phyloP scores from a whole-genome alignment of 2,888 invertebrate genomes.

The Hypena proboscidalis region DNA sequence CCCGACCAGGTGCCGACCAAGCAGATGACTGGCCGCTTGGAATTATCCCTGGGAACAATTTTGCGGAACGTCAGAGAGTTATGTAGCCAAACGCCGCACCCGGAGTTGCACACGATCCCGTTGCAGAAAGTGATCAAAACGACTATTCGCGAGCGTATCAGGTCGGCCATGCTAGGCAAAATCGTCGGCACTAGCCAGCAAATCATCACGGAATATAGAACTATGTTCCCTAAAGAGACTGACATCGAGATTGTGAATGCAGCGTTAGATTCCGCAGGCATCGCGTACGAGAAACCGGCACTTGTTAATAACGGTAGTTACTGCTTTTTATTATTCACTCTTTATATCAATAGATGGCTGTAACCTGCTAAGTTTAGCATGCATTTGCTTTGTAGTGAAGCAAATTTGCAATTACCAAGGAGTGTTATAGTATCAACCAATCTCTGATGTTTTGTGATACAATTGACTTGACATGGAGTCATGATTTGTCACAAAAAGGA shows the following conservation, averaged over 20 bases:
- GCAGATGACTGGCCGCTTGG: conserved; percentile 66
- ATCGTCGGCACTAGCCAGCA: conserved; percentile 47
- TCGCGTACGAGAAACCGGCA: not conserved
- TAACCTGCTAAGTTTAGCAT: too few relatives aligned
- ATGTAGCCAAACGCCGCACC: conserved; percentile 24
- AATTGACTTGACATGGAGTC: too few relatives aligned
- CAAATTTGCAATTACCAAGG: too few relatives aligned
- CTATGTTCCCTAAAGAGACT: conserved; percentile 50
- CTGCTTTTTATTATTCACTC: conserved; percentile 27
- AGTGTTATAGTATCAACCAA: too few relatives aligned
- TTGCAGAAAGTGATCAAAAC: conserved; percentile 59
- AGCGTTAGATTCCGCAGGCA: conserved; percentile 44
- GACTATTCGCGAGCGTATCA: conserved; percentile 63
- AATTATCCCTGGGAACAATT: conserved; percentile 66
- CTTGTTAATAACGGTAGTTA: conserved; percentile 49
- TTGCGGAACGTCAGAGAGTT: conserved; percentile 57
- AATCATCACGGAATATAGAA: conserved; percentile 57
- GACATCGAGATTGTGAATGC: conserved; percentile 59
- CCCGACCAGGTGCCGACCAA: conserved; percentile 51
- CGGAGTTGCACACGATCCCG: conserved; percentile 23
- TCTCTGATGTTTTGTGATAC: too few relatives aligned
- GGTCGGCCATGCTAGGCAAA: conserved; percentile 59
- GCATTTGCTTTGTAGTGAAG: too few relatives aligned
- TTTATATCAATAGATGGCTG: too few relatives aligned
- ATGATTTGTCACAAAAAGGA: too few relatives aligned